Base-by-base conservation (phyloP, 2,113 vertebrate genomes). In the Cynoglossus semilaevis region DNA sequence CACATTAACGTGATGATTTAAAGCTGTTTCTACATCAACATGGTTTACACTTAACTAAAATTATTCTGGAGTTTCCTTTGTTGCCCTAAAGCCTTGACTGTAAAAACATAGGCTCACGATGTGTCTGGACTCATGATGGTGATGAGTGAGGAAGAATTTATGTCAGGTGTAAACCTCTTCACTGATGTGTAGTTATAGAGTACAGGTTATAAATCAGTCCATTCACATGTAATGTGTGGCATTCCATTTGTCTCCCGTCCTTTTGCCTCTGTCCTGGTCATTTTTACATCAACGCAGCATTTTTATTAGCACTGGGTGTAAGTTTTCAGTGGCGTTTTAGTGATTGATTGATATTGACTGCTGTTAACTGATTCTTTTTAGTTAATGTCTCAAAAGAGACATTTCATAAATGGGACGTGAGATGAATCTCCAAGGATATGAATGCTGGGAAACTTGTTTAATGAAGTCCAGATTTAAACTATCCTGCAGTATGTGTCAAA, bases 361-460 rank as follows among this genome's bases (percentile, higher is more conserved):
- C 6, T 54, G 57, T 78, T 77, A 74, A 85, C 83, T 68, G 73
- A 81, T 84, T 50, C 5, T 7, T 49, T 60, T 62, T 46, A n/a
- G 43, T 55, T 48, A 15, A 41, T 52, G 70, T 75, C 67, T 74
- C 65, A 18, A 4, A 51, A 70, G 62, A 46, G 49, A 68, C 13
- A 3, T 72, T 55, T 18, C 16, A 18, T 15, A 10, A 4, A 58
- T 3, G 8, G 7, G 35, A 48, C 58, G 36, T 42, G 8, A 59
- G 46, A 65, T 22, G 47, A 1, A 19, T 69, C 6, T 55, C 8
- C 0, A 6, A 58, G 19, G 53, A 65, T 44, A 46, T 43, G 40
- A 58, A 49, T 15, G 18, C 43, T 7, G 17, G 44, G 12, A 51
- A 53, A 70, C 57, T 4, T 7, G 42, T 48, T 47, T 55, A 62